These are phyloP conservation scores for Aphelinus atriplicis DNA, from an alignment of 1,140 invertebrate genomes.

Conservation along the genomic window DNA sequence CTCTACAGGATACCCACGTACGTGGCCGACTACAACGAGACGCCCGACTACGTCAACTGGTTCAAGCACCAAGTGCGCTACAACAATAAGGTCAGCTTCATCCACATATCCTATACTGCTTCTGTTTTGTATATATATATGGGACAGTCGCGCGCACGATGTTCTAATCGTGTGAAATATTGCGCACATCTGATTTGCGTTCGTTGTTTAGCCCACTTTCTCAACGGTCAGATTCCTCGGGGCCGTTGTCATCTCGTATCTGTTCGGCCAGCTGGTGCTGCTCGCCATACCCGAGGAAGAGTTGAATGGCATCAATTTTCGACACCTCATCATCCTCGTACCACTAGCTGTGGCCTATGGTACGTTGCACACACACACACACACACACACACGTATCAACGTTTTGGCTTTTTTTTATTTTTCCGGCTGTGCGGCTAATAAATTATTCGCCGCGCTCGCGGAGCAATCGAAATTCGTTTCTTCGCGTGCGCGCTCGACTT, in stretches of 20 bases:
- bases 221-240: slow-evolving; percentile 80
- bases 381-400: too few relatives aligned
- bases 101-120: background rate
- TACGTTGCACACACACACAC: slow-evolving; percentile 58
- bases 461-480: too few relatives aligned
- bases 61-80: slow-evolving; percentile 72
- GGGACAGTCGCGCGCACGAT: too few relatives aligned
- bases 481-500: too few relatives aligned
- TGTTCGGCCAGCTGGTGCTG: slow-evolving; percentile 80
- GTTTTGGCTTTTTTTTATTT: too few relatives aligned
- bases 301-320: slow-evolving; percentile 75
- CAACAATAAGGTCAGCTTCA: slow-evolving; percentile 71
- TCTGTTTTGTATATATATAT: background rate
- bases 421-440: too few relatives aligned
- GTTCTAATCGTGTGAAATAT: too few relatives aligned
- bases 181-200: too few relatives aligned
- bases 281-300: slow-evolving; percentile 82
- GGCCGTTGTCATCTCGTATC: slow-evolving; percentile 79
- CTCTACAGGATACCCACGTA: slow-evolving; percentile 87
- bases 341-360: slow-evolving; percentile 80
- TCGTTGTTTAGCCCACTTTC: slow-evolving; percentile 75
- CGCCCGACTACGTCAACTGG: slow-evolving; percentile 74
- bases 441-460: too few relatives aligned
- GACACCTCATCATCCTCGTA: slow-evolving; percentile 75
- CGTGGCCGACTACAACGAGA: slow-evolving; percentile 87